These are phyloP conservation scores for Phenganax stokvisi DNA, from an alignment of 92 coral and sea anemone genomes.

Conservation along the genomic window DNA sequence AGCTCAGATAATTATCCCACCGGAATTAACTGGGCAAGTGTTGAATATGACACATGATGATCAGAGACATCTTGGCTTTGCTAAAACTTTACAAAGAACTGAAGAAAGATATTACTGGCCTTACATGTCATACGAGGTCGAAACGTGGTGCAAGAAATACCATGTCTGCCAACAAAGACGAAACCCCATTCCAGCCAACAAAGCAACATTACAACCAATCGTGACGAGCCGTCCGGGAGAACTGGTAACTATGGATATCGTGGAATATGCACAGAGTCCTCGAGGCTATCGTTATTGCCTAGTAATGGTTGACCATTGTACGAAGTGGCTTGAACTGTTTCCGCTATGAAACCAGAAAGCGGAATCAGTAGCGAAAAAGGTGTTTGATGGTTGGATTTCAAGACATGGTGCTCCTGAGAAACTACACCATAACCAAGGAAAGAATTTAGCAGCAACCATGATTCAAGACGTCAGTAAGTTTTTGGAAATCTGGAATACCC, in stretches of 20 bases:
- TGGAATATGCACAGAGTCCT: slow-evolving; percentile 14
- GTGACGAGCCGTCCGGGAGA: slow-evolving; percentile 15
- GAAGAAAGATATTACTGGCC: slow-evolving; percentile 41
- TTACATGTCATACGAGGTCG: slow-evolving; percentile 30
- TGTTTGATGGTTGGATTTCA: not conserved
- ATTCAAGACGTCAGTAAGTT: not conserved
- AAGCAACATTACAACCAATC: slow-evolving; percentile 37
- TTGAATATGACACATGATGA: slow-evolving; percentile 51
- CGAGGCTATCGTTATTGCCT: not conserved
- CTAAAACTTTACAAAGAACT: slow-evolving; percentile 31
- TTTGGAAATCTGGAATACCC: slow-evolving; percentile 25
- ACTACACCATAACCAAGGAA: too few species aligned
- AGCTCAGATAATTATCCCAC: slow-evolving; percentile 44
- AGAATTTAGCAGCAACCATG: not conserved
- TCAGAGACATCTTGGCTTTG: slow-evolving; percentile 44
- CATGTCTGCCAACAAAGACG: slow-evolving; percentile 40
- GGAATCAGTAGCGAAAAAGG: not conserved
- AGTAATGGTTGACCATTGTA: not conserved
- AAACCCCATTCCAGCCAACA: slow-evolving; percentile 39
- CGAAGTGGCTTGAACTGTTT: slow-evolving; percentile 19
- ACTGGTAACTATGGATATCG: slow-evolving; percentile 11
- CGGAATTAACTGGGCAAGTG: slow-evolving; percentile 35
- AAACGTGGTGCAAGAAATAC: slow-evolving; percentile 43
- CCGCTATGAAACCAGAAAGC: slow-evolving; percentile 10
- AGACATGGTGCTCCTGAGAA: not conserved